Percentiles rank a stretch among this genome's conserved stretches.
Conservation (phyloP, 2,113 vertebrate genomes). For the Strix uralensis region DNA sequence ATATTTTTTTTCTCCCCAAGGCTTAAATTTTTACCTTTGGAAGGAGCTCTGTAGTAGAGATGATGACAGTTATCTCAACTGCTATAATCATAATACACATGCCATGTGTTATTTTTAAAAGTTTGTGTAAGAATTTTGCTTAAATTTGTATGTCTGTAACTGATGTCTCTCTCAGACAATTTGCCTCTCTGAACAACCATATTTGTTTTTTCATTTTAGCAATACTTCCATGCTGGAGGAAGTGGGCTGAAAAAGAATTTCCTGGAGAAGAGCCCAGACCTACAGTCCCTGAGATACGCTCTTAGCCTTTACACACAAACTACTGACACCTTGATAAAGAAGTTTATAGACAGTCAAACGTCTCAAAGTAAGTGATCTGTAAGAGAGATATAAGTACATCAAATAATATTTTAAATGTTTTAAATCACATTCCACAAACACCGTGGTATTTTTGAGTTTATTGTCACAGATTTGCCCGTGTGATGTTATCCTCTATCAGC, state of each 20-base stretch:
- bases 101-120: not conserved
- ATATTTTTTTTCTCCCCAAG: not conserved
- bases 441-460: not conserved
- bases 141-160: not conserved
- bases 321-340: conserved; percentile 96
- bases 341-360: conserved; percentile 94
- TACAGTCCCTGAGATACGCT: conserved; percentile 93
- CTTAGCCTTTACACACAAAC: conserved; percentile 98
- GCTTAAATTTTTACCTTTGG: not conserved
- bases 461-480: not conserved
- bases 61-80: not conserved
- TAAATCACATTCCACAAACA: not conserved
- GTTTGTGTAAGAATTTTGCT: not conserved
- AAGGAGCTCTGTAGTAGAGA: not conserved
- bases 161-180: not conserved
- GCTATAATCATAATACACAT: not conserved
- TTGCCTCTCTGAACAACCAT: not conserved
- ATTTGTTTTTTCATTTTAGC: conserved; percentile 71
- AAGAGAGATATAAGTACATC: not conserved
- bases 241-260: conserved; percentile 97
- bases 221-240: conserved; percentile 99
- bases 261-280: conserved; percentile 94
- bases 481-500: not conserved
- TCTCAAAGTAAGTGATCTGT: conserved; percentile 87
- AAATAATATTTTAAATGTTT: not conserved